Evolutionary conservation across 1,140 invertebrate species (phyloP).

Genomic region (Drosophila subpulchrella): DNA sequence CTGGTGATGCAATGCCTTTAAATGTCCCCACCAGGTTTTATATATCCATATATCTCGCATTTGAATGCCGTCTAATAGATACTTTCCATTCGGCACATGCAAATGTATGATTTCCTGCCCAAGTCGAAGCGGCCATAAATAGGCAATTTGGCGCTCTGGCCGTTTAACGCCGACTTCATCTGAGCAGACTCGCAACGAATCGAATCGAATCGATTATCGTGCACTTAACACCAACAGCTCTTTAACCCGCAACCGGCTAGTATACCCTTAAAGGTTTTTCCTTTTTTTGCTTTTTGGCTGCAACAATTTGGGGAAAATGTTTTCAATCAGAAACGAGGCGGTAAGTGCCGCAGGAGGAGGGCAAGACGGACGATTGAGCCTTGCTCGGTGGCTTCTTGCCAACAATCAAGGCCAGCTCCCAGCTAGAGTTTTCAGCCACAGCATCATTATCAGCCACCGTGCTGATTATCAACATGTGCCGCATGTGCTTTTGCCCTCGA

Average conservation of each 20-base stretch:
- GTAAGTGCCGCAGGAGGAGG: constrained; percentile 17
- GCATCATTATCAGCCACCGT: constrained; percentile 71
- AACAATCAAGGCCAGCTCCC: constrained; percentile 69
- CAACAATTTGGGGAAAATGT: constrained; percentile 74
- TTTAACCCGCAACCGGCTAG: constrained; percentile 56
- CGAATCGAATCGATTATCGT: constrained; percentile 81
- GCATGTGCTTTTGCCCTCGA: constrained; percentile 84
- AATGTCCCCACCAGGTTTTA: constrained; percentile 33
- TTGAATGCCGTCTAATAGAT: constrained; percentile 46
- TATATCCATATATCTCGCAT: constrained; percentile 17
- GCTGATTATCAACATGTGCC: constrained; percentile 81
- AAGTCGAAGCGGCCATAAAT: constrained; percentile 59
- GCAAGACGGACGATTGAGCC: not conserved
- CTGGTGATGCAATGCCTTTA: constrained; percentile 54
- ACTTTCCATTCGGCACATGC: constrained; percentile 65
- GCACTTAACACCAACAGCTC: constrained; percentile 81
- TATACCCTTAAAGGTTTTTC: constrained; percentile 73
- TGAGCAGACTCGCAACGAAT: constrained; percentile 31
- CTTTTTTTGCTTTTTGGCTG: constrained; percentile 2
- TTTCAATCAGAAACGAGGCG: constrained; percentile 46
- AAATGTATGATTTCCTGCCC: constrained; percentile 73
- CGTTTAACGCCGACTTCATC: constrained; percentile 74
- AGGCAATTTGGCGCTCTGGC: constrained; percentile 68
- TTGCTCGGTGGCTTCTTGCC: constrained; percentile 7
- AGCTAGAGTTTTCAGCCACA: constrained; percentile 26